Conservation (phyloP, 2,888 invertebrate genomes). For the Homarus gammarus region DNA sequence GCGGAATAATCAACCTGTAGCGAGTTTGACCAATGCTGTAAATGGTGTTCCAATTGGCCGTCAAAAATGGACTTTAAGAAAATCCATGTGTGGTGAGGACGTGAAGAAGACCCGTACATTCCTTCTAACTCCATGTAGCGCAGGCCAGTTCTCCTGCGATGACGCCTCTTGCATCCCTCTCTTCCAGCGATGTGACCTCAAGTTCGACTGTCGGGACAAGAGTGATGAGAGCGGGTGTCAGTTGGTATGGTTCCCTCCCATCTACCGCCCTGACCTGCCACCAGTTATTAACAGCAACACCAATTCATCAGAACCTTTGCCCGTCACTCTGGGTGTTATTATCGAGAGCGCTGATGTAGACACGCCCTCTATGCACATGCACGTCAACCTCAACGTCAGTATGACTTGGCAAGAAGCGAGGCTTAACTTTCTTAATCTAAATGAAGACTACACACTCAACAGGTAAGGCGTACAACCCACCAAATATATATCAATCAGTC, state of each 20-base stretch:
- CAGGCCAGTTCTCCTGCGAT: conserved; percentile 69
- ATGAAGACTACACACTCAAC: conserved; percentile 71
- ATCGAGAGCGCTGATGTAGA: conserved; percentile 72
- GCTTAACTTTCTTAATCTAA: conserved; percentile 70
- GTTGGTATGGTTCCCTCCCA: conserved; percentile 65
- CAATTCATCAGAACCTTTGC: conserved; percentile 50
- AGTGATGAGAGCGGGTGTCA: conserved; percentile 74
- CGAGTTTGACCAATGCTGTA: conserved; percentile 40
- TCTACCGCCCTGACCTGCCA: conserved; percentile 67
- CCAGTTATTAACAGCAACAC: conserved; percentile 51
- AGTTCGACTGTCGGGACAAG: conserved; percentile 70
- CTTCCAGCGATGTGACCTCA: conserved; percentile 71
- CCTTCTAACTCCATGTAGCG: conserved; percentile 63
- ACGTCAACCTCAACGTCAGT: conserved; percentile 70
- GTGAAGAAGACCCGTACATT: conserved; percentile 46
- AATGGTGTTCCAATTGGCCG: conserved; percentile 67
- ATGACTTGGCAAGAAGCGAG: conserved; percentile 70
- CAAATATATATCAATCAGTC: too few species aligned
- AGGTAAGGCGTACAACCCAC: conserved; percentile 35
- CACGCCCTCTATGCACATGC: conserved; percentile 72
- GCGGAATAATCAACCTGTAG: conserved; percentile 60
- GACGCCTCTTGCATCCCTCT: conserved; percentile 71
- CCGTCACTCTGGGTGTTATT: conserved; percentile 60
- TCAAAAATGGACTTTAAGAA: conserved; percentile 60
- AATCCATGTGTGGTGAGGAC: conserved; percentile 60